These are phyloP conservation scores for Lepus timidus DNA, from an alignment of 2,113 vertebrate genomes.

Conservation along the genomic window DNA sequence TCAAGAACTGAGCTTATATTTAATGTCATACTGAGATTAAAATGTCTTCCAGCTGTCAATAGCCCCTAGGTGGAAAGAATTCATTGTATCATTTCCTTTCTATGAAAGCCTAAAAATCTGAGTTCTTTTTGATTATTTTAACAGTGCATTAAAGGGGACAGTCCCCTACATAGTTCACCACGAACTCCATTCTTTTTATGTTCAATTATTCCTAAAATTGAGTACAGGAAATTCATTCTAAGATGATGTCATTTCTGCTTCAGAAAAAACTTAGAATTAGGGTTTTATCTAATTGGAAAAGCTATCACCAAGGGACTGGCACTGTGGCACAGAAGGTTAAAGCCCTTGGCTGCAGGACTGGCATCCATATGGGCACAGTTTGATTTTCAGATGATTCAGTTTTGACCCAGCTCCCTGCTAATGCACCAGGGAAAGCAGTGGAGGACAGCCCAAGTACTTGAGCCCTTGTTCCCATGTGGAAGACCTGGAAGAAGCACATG, in stretches of 20 bases:
- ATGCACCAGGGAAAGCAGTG: too few relatives aligned
- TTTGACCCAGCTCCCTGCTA: too few relatives aligned
- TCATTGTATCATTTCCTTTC: background rate
- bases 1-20: background rate
- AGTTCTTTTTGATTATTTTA: background rate
- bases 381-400: too few relatives aligned
- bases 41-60: constrained; percentile 10
- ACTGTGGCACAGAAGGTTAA: too few relatives aligned
- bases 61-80: background rate
- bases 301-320: background rate
- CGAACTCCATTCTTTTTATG: constrained; percentile 25
- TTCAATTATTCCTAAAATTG: background rate
- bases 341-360: too few relatives aligned
- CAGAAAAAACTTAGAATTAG: background rate
- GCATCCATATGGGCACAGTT: too few relatives aligned
- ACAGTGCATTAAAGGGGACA: background rate
- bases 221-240: background rate
- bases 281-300: background rate
- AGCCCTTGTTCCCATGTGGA: too few relatives aligned
- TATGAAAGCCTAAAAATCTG: background rate
- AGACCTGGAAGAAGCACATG: too few relatives aligned
- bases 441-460: too few relatives aligned
- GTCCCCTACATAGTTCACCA: background rate
- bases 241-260: background rate
- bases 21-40: constrained; percentile 42